Evolutionary conservation across 2,888 invertebrate genomes (phyloP).

Genomic region (Lasioglossum figueresi): DNA sequence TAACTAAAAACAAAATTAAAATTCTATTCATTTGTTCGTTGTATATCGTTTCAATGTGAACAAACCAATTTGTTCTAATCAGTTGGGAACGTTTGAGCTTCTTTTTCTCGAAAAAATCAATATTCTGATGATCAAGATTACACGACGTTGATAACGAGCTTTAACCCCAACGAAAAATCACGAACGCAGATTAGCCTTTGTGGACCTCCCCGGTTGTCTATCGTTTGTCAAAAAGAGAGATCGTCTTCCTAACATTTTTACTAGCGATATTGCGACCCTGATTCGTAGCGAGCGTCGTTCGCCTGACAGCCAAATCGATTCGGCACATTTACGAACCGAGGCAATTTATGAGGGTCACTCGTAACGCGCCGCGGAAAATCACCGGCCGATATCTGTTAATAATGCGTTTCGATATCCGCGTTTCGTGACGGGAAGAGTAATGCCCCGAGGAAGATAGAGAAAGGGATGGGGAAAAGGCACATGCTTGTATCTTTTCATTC

Average conservation of each 20-base stretch:
- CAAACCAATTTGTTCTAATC: no score
- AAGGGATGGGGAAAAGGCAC: neutral
- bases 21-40: neutral
- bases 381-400: conserved; percentile 59
- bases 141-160: neutral
- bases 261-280: conserved; percentile 55
- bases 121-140: neutral
- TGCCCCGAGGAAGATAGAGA: neutral
- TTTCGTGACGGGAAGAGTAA: conserved; percentile 43
- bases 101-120: neutral
- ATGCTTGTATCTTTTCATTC: neutral
- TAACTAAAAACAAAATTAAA: neutral
- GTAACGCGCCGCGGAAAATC: conserved; percentile 45
- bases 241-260: conserved; percentile 52
- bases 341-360: conserved; percentile 61
- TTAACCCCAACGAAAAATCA: conserved; percentile 27
- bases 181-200: conserved; percentile 34
- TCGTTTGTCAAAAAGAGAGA: conserved; percentile 42
- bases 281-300: conserved; percentile 48
- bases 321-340: conserved; percentile 57
- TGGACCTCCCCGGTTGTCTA: conserved; percentile 27
- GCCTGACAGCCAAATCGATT: conserved; percentile 56
- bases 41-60: no score
- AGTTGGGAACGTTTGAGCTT: neutral
- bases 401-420: conserved; percentile 56